These are phyloP conservation scores for Peromyscus attwateri DNA, from an alignment of 2,797 vertebrate species.

Conservation along the genomic window DNA sequence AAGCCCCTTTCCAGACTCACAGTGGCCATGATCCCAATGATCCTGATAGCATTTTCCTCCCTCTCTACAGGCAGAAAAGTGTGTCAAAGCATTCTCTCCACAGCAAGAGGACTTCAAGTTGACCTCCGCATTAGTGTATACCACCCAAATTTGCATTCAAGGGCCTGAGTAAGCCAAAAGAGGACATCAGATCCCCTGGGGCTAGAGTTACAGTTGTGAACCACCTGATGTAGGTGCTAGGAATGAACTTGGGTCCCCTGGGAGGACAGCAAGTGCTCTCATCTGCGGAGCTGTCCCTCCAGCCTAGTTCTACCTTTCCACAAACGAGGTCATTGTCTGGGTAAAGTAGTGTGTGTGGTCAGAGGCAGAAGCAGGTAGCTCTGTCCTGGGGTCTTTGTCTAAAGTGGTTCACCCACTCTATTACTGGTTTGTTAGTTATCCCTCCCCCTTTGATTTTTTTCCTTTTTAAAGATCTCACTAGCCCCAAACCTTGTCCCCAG, in stretches of 20 bases:
- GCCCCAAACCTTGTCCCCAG: neutral
- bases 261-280: neutral
- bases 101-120: neutral
- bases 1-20: neutral
- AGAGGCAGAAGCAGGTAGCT: neutral
- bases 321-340: neutral
- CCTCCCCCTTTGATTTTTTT: neutral
- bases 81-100: neutral
- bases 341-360: neutral
- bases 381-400: neutral
- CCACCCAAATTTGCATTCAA: neutral
- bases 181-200: neutral
- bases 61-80: neutral
- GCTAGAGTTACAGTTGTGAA: neutral
- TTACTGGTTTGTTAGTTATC: neutral
- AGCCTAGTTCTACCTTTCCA: neutral
- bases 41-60: neutral
- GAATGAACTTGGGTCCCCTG: neutral
- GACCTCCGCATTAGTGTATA: neutral
- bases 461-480: too few species aligned
- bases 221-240: neutral
- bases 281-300: neutral
- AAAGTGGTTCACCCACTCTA: neutral
- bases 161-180: neutral
- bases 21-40: neutral